Base-by-base conservation (phyloP, 2,797 vertebrate genomes). In the Malurus splendens region DNA sequence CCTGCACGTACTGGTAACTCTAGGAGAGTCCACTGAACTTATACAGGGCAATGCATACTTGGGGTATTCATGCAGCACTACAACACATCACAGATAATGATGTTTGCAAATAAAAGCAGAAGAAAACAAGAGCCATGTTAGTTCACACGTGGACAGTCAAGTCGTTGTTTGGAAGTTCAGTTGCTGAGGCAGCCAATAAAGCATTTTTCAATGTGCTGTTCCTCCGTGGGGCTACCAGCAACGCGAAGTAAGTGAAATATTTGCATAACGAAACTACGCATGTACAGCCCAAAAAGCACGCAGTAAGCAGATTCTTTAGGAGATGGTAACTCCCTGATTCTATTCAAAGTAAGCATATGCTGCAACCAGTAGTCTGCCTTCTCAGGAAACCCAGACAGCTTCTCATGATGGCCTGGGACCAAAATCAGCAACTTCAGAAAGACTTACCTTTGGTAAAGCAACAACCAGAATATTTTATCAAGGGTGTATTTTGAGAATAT, bases 391-490 rank as follows among this genome's bases (percentile, higher is more conserved):
- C 41, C 52, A 91, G 48, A 28, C 25, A 93, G 54, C 50, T 72
- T 68, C 64, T 88, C 19, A 8, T 39, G 57, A 62, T 32, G 48
- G 39, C 39, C 39, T 47, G 57, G 59, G 48, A 89, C 86, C 66
- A 89, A 87, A 93, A 89, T 56, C 76, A 82, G 82, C 83, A 82
- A n/a, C 76, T 83, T 91, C 82, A 93, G 87, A 82, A 93, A 71
- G 45, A 44, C 45, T 71, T 56, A 25, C 60, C 79, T 84, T 87
- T 0, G 0, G 22, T 57, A 65, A 84, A 92, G 68, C 41, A 89
- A 64, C 27, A 93, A 42, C 61, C 61, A 90, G 67, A 82, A 60
- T 62, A 45, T 92, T 93, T 81, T 82, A 89, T 91, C 89, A 93
- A 86, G 87, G 14, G 48, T 71, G 22, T 47, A 76, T 86, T 86